Percentiles rank a stretch among this genome's conserved stretches.
Conservation (phyloP, 2,888 invertebrate genomes). For the Baronia brevicornis region DNA sequence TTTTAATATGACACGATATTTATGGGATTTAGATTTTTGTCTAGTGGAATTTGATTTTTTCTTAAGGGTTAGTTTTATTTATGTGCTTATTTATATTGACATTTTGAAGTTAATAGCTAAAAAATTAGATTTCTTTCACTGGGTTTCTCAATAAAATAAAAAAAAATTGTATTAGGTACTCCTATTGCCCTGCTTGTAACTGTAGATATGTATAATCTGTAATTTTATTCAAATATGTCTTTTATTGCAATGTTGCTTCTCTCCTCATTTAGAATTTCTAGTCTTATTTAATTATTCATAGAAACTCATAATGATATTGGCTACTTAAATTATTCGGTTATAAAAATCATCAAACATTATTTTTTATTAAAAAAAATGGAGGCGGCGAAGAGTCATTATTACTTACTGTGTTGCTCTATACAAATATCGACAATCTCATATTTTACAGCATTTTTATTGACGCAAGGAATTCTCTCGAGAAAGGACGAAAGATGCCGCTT, state of each 20-base stretch:
- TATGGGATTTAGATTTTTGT: constrained; percentile 53
- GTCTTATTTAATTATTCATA: constrained; percentile 10
- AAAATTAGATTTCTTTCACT: constrained; percentile 21
- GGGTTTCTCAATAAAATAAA: too few relatives aligned
- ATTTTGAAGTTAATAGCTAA: constrained; percentile 39
- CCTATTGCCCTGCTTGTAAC: too few relatives aligned
- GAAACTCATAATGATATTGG: constrained; percentile 10
- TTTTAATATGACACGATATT: constrained; percentile 68
- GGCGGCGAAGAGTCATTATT: constrained; percentile 13
- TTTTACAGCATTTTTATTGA: constrained; percentile 50
- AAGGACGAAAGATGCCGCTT: constrained; percentile 36
- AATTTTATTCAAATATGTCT: too few relatives aligned
- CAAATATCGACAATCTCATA: constrained; percentile 45
- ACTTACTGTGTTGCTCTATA: constrained; percentile 21
- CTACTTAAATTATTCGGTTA: constrained; percentile 19
- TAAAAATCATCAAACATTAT: constrained; percentile 26
- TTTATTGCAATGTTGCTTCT: too few relatives aligned
- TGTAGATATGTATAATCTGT: too few relatives aligned
- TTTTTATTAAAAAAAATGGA: constrained; percentile 23
- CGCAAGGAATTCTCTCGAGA: constrained; percentile 35
- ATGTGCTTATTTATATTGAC: constrained; percentile 46
- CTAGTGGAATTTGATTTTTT: constrained; percentile 42
- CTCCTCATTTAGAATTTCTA: too few relatives aligned
- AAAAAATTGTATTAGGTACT: too few relatives aligned
- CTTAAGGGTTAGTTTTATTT: constrained; percentile 48